Evolutionary conservation across 1,140 invertebrate genomes (phyloP).

Genomic region (Nebria ingens): DNA sequence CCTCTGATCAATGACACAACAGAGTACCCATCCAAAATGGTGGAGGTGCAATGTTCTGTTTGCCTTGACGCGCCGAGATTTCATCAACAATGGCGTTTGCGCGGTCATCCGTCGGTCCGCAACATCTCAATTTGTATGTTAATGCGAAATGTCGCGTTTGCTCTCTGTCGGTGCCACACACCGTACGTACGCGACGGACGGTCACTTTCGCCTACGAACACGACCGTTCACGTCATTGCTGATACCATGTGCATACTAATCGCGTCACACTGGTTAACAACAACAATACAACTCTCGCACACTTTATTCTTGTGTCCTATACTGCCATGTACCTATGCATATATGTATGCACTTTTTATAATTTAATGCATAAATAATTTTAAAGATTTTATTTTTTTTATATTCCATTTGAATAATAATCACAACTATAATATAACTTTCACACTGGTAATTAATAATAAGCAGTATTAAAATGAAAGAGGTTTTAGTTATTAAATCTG

Average conservation of each 20-base stretch:
- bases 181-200: too few species aligned
- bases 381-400: too few species aligned
- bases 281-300: not conserved
- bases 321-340: too few species aligned
- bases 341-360: too few species aligned
- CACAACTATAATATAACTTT: too few species aligned
- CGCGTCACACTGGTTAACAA: not conserved
- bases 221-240: not conserved
- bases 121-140: conserved; percentile 9
- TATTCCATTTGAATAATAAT: too few species aligned
- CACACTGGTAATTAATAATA: too few species aligned
- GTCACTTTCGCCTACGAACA: not conserved
- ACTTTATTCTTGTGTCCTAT: not conserved
- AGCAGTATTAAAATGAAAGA: too few species aligned
- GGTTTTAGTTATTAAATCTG: too few species aligned
- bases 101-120: not conserved
- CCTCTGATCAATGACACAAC: too few species aligned
- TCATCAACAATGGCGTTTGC: conserved; percentile 2
- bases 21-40: too few species aligned
- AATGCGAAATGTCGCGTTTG: not conserved
- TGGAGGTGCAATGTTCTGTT: not conserved
- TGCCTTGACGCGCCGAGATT: not conserved
- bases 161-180: not conserved
- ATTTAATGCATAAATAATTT: too few species aligned
- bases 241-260: not conserved